Conservation (phyloP, 2,888 invertebrate species). For the Abscondita cerata region DNA sequence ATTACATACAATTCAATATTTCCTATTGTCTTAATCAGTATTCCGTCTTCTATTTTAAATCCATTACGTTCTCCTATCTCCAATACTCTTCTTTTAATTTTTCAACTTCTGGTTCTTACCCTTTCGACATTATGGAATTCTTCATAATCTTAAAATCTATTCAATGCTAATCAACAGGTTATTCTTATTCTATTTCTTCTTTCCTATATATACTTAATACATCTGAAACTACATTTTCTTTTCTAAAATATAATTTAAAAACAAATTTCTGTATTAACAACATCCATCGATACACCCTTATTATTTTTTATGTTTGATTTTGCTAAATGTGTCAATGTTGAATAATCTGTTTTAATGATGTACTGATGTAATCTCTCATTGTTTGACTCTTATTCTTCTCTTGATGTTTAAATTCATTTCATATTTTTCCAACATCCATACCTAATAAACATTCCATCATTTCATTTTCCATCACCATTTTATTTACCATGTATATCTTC, state of each 20-base stretch:
- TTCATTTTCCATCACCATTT: background rate
- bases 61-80: background rate
- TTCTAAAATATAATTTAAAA: constrained; percentile 3
- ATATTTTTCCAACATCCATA: background rate
- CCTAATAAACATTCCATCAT: background rate
- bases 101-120: background rate
- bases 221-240: constrained; percentile 4
- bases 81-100: background rate
- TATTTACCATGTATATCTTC: background rate
- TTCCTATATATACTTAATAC: background rate
- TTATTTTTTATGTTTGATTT: constrained; percentile 6
- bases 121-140: background rate
- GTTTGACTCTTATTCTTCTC: too few relatives aligned
- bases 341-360: constrained; percentile 11
- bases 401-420: too few relatives aligned
- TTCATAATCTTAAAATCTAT: constrained; percentile 1
- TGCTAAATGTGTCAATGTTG: background rate
- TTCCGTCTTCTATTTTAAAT: background rate
- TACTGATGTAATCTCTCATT: background rate
- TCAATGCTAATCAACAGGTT: background rate
- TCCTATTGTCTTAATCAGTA: constrained; percentile 6
- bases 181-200: background rate
- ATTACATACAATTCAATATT: constrained; percentile 4
- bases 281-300: constrained; percentile 8
- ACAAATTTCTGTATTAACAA: constrained; percentile 12